Conservation (phyloP, 2,888 invertebrate genomes). For the Ecdyonurus torrentis region DNA sequence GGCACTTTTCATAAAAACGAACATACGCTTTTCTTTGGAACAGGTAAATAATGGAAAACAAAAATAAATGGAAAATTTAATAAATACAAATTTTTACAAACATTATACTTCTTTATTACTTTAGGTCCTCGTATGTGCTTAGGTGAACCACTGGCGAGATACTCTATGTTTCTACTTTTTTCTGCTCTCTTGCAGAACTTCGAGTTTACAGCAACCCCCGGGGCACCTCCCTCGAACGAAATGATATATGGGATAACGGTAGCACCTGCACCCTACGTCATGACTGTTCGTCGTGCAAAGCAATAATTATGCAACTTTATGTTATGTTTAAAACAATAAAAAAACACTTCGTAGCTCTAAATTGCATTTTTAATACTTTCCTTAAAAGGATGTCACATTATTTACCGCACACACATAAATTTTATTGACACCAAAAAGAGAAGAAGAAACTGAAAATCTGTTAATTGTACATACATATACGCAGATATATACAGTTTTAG, state of each 20-base stretch:
- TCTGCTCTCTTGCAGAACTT: slow-evolving; percentile 7
- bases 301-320: no score
- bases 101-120: no score
- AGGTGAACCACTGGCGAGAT: slow-evolving; percentile 14
- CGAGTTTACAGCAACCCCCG: background rate
- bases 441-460: no score
- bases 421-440: no score
- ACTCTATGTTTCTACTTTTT: slow-evolving; percentile 13
- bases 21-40: background rate
- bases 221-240: background rate
- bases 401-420: no score
- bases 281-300: background rate
- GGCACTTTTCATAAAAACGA: background rate
- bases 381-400: no score
- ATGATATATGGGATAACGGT: background rate
- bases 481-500: no score
- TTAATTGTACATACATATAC: no score
- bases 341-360: no score
- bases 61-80: background rate
- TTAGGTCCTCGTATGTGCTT: slow-evolving; percentile 13
- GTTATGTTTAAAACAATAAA: no score
- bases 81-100: background rate
- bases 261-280: background rate
- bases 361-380: no score
- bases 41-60: background rate